Evolutionary conservation across 2,113 vertebrate species (phyloP).

Genomic region (Apodemus speciosus): DNA sequence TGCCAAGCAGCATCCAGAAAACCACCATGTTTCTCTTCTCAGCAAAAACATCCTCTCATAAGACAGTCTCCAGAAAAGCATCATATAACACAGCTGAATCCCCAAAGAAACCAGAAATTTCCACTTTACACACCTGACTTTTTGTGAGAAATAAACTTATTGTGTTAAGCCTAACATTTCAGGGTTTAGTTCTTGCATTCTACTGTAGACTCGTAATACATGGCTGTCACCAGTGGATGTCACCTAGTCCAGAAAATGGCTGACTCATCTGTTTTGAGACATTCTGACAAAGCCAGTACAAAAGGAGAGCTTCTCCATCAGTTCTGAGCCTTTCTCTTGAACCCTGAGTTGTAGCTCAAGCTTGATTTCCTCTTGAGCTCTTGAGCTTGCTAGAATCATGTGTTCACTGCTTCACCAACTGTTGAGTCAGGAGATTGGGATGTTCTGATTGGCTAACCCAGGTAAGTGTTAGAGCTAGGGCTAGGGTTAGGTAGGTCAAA

Average conservation of each 20-base stretch:
- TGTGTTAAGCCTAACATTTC: neutral
- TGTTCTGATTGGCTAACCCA: neutral
- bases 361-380: neutral
- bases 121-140: neutral
- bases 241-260: neutral
- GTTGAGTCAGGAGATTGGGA: neutral
- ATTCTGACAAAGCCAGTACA: neutral
- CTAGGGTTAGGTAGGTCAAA: neutral
- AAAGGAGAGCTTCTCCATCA: neutral
- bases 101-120: too few species aligned
- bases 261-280: neutral
- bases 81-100: too few species aligned
- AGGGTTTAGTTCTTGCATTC: neutral
- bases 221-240: neutral
- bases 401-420: neutral
- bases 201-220: neutral
- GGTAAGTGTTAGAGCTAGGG: neutral
- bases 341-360: neutral
- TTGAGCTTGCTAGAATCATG: neutral
- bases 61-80: too few species aligned
- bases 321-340: neutral
- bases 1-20: too few species aligned
- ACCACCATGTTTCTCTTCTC: too few species aligned
- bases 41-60: too few species aligned
- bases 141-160: conserved; percentile 1